Evolutionary conservation across 2,113 vertebrate genomes (phyloP).

Genomic region (Chloebia gouldiae): DNA sequence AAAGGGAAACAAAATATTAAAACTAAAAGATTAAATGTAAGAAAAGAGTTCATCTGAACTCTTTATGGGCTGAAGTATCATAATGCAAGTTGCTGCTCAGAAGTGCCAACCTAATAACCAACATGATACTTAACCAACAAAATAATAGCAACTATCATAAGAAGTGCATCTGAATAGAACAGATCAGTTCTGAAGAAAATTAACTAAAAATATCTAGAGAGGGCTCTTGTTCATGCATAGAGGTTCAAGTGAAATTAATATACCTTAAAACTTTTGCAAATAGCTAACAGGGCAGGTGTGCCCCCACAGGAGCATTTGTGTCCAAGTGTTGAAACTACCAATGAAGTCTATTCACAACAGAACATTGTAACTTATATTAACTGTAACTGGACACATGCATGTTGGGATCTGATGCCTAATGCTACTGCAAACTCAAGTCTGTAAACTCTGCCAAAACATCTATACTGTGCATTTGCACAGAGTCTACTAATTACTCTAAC

Average conservation of each 20-base stretch:
- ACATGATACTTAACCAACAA: not conserved
- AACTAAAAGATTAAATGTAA: not conserved
- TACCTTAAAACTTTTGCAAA: conserved; percentile 51
- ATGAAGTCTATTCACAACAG: not conserved
- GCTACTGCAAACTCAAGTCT: not conserved
- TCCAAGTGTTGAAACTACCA: not conserved
- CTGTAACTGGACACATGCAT: not conserved
- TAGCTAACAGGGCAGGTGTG: conserved; percentile 27
- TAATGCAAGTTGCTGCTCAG: not conserved
- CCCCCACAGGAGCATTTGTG: not conserved
- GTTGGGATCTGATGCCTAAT: not conserved
- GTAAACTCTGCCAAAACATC: not conserved
- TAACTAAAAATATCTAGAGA: not conserved
- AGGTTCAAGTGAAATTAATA: conserved; percentile 59
- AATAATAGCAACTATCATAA: not conserved
- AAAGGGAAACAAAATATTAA: not conserved
- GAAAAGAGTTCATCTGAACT: not conserved
- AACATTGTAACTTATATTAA: not conserved
- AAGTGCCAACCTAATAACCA: not conserved
- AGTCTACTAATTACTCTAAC: not conserved
- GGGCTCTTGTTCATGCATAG: conserved; percentile 7
- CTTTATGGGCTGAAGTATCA: not conserved
- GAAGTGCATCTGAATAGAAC: not conserved
- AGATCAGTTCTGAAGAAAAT: not conserved
- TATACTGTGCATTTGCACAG: not conserved